Evolutionary conservation across 2,113 vertebrate genomes (phyloP).

Genomic region (Pongo abelii): DNA sequence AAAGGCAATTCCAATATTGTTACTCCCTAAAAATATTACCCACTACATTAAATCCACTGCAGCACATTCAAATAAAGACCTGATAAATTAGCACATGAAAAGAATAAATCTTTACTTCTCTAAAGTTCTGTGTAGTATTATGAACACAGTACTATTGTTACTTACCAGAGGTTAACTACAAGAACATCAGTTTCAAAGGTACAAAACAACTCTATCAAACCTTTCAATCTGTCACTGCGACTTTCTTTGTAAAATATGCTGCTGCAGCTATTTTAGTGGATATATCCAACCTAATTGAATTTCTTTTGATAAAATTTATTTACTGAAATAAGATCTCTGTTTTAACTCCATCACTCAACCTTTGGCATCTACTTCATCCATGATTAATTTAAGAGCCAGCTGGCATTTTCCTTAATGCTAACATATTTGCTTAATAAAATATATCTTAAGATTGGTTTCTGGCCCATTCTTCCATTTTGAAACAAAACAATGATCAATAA

Average conservation of each 20-base stretch:
- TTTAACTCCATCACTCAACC: constrained; percentile 51
- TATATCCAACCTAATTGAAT: constrained; percentile 42
- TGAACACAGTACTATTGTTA: constrained; percentile 31
- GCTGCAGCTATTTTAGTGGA: not conserved
- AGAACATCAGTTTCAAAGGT: constrained; percentile 54
- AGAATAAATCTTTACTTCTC: constrained; percentile 53
- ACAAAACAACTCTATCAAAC: constrained; percentile 60
- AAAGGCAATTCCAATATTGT: constrained; percentile 75
- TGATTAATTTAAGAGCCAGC: constrained; percentile 53
- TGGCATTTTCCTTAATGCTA: constrained; percentile 41
- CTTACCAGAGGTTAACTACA: constrained; percentile 47
- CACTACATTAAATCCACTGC: constrained; percentile 32
- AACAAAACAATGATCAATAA: constrained; percentile 28
- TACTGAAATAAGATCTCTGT: constrained; percentile 51
- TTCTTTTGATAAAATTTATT: constrained; percentile 55
- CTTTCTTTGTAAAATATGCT: constrained; percentile 56
- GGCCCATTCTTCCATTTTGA: constrained; percentile 40
- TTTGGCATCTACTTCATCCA: constrained; percentile 37
- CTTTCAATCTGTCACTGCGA: constrained; percentile 50
- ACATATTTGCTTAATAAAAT: constrained; percentile 44
- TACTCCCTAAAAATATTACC: constrained; percentile 68
- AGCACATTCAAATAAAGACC: constrained; percentile 48
- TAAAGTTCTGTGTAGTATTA: constrained; percentile 49
- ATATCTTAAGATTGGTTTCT: constrained; percentile 19
- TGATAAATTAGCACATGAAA: constrained; percentile 51